These are phyloP conservation scores for Theropithecus gelada DNA, from an alignment of 2,113 vertebrate species.

Conservation along the genomic window DNA sequence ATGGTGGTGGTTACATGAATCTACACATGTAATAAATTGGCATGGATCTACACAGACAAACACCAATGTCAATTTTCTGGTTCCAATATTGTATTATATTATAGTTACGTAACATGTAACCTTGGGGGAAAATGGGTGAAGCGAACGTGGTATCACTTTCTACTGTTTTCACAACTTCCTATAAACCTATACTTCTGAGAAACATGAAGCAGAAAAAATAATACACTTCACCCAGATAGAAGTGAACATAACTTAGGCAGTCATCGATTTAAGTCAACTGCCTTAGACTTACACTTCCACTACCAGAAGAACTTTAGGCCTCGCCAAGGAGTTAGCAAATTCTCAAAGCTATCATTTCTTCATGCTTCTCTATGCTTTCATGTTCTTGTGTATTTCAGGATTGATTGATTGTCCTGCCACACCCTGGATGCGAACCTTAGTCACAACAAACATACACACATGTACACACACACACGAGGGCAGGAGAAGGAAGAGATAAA, in stretches of 20 bases:
- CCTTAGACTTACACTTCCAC: too few relatives aligned
- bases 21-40: neutral
- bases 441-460: neutral
- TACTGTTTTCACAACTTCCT: neutral
- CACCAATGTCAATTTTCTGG: neutral
- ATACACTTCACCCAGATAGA: neutral
- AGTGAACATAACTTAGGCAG: neutral
- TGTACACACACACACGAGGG: too few relatives aligned
- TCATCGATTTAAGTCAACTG: neutral
- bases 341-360: neutral
- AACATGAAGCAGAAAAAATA: neutral
- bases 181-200: neutral
- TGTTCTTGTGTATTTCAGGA: neutral
- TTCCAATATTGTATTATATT: neutral
- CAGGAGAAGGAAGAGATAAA: neutral
- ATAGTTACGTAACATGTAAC: neutral
- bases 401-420: neutral
- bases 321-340: neutral
- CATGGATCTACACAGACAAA: neutral
- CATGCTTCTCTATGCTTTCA: neutral
- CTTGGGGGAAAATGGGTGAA: neutral
- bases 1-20: neutral
- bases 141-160: rapidly evolving
- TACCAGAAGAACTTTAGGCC: neutral
- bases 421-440: neutral